Evolutionary conservation across 2,113 vertebrate species (phyloP).

Genomic region (Thinocorus orbignyianus): DNA sequence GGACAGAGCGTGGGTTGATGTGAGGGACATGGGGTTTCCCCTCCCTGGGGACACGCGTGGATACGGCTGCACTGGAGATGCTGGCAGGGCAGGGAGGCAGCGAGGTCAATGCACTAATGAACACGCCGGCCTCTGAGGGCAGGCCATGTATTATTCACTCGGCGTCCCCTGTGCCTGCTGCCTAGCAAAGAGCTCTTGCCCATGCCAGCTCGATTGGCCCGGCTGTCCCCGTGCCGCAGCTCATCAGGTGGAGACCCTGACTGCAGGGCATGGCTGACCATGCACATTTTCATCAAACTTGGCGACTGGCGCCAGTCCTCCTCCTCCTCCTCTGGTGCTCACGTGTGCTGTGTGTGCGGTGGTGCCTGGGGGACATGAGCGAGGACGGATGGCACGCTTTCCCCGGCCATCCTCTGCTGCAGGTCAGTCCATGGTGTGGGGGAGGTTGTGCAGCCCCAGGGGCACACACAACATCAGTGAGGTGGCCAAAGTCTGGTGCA

Average conservation of each 20-base stretch:
- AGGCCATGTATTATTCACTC: not conserved
- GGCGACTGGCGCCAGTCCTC: rapidly evolving
- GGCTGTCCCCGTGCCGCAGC: rapidly evolving
- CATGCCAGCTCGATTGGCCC: not conserved
- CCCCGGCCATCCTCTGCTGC: not conserved
- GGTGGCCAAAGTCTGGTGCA: rapidly evolving
- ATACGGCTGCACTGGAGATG: rapidly evolving
- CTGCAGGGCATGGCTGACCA: rapidly evolving
- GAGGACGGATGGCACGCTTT: rapidly evolving
- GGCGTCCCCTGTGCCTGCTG: not conserved
- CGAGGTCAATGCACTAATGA: not conserved
- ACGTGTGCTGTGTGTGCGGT: rapidly evolving
- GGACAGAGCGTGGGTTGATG: not conserved
- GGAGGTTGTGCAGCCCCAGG: rapidly evolving
- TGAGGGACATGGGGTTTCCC: rapidly evolving
- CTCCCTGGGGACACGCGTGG: rapidly evolving
- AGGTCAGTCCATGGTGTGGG: rapidly evolving
- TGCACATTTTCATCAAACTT: rapidly evolving
- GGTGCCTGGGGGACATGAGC: not conserved
- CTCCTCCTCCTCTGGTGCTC: rapidly evolving
- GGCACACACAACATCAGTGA: rapidly evolving
- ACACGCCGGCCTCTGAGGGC: not conserved
- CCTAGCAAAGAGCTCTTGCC: not conserved
- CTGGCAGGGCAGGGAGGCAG: not conserved
- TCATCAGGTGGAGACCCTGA: not conserved